These are phyloP conservation scores for Australoheros scitulus DNA, from an alignment of 2,113 vertebrate genomes.

Conservation along the genomic window DNA sequence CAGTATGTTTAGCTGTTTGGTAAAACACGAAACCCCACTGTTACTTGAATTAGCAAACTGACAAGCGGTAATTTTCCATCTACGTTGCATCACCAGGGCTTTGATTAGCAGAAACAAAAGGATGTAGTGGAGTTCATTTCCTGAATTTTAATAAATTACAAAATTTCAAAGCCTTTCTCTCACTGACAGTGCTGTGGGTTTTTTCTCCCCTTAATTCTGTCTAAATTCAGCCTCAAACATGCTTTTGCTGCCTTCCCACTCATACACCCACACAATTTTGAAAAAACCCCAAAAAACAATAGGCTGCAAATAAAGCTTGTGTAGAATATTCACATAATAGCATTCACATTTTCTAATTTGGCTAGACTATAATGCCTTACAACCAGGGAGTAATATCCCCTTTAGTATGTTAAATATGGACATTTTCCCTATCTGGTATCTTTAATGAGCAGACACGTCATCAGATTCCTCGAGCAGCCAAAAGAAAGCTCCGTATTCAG, in stretches of 20 bases:
- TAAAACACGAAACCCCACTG: slow-evolving; percentile 14
- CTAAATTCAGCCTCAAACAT: slow-evolving; percentile 8
- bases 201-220: background rate
- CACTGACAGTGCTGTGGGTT: background rate
- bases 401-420: background rate
- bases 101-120: slow-evolving; percentile 52
- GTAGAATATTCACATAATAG: slow-evolving; percentile 27
- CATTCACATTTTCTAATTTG: background rate
- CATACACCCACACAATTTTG: background rate
- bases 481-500: background rate
- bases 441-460: background rate
- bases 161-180: slow-evolving; percentile 5
- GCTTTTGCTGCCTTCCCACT: slow-evolving; percentile 25
- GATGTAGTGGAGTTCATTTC: slow-evolving; percentile 11
- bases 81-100: slow-evolving; percentile 35
- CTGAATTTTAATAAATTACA: slow-evolving; percentile 26
- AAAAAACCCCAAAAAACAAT: slow-evolving; percentile 15
- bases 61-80: slow-evolving; percentile 37
- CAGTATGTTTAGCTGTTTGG: slow-evolving; percentile 5
- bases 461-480: background rate
- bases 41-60: slow-evolving; percentile 12
- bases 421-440: background rate
- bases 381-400: background rate
- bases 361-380: background rate
- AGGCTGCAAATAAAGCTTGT: background rate